These are phyloP conservation scores for Atta cephalotes DNA, from an alignment of 1,140 invertebrate species.

Conservation along the genomic window DNA sequence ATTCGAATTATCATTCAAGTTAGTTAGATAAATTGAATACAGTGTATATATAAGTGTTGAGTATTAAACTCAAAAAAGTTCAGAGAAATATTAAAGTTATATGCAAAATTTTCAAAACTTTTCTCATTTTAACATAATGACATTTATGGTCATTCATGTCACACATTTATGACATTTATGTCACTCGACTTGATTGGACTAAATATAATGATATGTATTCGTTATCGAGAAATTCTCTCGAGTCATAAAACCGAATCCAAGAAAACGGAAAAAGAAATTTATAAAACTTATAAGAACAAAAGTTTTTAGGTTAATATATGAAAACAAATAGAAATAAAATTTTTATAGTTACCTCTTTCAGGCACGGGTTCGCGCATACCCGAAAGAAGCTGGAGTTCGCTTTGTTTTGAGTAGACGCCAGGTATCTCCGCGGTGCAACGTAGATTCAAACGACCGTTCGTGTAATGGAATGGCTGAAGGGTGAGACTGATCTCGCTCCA, in stretches of 20 bases:
- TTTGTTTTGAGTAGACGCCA: conserved; percentile 76
- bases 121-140: neutral
- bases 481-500: conserved; percentile 77
- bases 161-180: too few species aligned
- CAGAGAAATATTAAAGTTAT: neutral
- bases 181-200: neutral
- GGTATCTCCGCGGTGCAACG: conserved; percentile 81
- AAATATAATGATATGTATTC: neutral
- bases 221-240: neutral
- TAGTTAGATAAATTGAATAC: neutral
- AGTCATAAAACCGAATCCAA: neutral
- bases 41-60: neutral
- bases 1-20: conserved; percentile 11
- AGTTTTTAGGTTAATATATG: neutral
- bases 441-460: conserved; percentile 81
- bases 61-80: conserved; percentile 8
- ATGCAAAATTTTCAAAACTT: neutral
- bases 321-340: neutral
- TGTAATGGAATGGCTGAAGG: conserved; percentile 80
- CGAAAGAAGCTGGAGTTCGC: conserved; percentile 78
- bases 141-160: neutral
- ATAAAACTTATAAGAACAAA: neutral
- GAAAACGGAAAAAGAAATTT: neutral
- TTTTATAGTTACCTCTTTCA: conserved; percentile 80
- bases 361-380: conserved; percentile 81